phyloP scores from a whole-genome alignment of 2,888 invertebrate genomes.

The Allophyes oxyacanthae region DNA sequence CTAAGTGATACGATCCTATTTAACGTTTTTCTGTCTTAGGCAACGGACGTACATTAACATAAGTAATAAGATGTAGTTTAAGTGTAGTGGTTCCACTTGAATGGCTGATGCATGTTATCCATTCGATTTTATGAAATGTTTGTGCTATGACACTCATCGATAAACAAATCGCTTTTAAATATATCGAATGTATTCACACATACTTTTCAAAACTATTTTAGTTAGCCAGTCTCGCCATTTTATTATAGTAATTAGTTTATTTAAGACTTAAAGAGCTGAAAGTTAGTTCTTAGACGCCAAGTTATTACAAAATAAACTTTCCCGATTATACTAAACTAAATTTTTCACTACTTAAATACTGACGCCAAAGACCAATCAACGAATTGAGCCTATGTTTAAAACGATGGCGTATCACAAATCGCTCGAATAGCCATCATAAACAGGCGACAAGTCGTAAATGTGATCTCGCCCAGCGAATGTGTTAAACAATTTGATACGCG shows the following conservation, averaged over 20 bases:
- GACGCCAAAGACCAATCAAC: conserved; percentile 55
- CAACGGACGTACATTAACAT: conserved; percentile 43
- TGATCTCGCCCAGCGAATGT: conserved; percentile 72
- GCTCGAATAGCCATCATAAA: conserved; percentile 77
- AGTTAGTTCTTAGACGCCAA: not conserved
- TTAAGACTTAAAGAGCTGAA: not conserved
- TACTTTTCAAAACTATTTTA: too few species aligned
- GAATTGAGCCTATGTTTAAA: conserved; percentile 66
- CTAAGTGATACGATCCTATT: conserved; percentile 68
- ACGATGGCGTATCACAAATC: conserved; percentile 73
- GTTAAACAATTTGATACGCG: conserved; percentile 86
- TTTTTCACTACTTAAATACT: conserved; percentile 27
- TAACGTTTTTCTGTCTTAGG: conserved; percentile 51
- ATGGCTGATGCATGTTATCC: not conserved
- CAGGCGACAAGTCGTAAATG: conserved; percentile 79
- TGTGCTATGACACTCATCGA: too few species aligned
- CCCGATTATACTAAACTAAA: conserved; percentile 2
- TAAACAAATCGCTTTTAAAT: too few species aligned
- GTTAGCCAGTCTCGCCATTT: too few species aligned
- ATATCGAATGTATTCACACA: too few species aligned
- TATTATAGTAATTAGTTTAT: conserved; percentile 11
- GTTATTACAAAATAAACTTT: conserved; percentile 14
- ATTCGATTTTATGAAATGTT: too few species aligned
- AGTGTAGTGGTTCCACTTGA: conserved; percentile 48
- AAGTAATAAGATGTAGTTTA: conserved; percentile 41